Conservation (phyloP, 53 echinoderm and acorn worm genomes). For the Apostichopus leukothele region DNA sequence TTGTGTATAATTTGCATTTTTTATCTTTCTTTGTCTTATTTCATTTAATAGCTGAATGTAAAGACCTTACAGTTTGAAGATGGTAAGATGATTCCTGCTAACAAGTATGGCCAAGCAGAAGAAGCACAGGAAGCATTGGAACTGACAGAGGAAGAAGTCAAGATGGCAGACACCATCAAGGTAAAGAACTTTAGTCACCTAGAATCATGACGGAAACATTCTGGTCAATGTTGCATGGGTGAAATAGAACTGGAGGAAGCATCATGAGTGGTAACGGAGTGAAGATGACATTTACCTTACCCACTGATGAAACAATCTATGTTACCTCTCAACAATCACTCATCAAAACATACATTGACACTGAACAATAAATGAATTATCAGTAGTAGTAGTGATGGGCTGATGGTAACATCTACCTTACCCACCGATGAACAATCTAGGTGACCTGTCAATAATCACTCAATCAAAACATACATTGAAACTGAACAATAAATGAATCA, state of each 20-base stretch:
- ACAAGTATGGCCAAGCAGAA: conserved; percentile 75
- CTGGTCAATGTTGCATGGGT: background rate
- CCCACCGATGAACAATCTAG: too few species aligned
- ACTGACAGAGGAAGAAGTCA: conserved; percentile 81
- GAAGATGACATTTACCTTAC: too few species aligned
- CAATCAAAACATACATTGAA: too few species aligned
- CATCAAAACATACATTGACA: too few species aligned
- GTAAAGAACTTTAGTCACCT: conserved; percentile 32
- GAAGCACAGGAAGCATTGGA: conserved; percentile 80
- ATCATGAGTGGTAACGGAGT: too few species aligned
- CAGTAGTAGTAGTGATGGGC: too few species aligned
- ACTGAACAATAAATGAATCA: too few species aligned
- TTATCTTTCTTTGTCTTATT: background rate
- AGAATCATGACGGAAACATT: background rate
- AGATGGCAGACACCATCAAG: conserved; percentile 74
- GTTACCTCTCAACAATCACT: too few species aligned
- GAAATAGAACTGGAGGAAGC: background rate
- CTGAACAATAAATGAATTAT: too few species aligned
- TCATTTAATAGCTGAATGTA: conserved; percentile 71
- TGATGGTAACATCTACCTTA: too few species aligned
- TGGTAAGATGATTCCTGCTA: conserved; percentile 89
- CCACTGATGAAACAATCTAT: too few species aligned
- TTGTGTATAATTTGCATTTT: background rate
- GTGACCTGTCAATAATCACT: too few species aligned
- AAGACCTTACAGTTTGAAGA: conserved; percentile 91